Base-by-base conservation (phyloP, 2,113 vertebrate genomes). In the Cromileptes altivelis region DNA sequence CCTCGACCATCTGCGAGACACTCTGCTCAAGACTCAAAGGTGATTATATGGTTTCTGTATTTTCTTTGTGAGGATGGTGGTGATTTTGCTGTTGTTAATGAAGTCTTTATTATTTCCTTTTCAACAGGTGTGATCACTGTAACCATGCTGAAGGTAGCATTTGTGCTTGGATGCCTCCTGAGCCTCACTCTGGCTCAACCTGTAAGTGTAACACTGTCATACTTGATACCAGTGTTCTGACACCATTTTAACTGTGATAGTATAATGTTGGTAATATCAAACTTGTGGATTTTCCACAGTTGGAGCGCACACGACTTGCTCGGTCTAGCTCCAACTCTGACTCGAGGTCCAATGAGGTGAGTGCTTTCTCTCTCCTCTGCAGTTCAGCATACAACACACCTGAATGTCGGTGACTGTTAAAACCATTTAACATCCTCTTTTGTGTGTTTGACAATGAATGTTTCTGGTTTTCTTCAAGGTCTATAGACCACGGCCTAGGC, bases 61-160 rank as follows among this genome's bases (percentile, higher is more conserved):
- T 27, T 27, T 27, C 27, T 27, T 3, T 76, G 7, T 33, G 1
- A 17, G 12, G 7, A 30, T 52, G n/a, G 5, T 53, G 15, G 12
- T 25, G 2, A 40, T 19, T 50, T 45, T 58, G 0, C 18, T 70
- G 6, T 27, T 14, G 37, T 49, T 67, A 14, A 58, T 13, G 9
- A 45, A 2, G 1, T 37, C 18, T 49, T 53, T 45, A 3, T 74
- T 64, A 14, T 65, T 50, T 49, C 23, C 50, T 14, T 75, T 85
- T 42, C 8, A 50, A 40, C 57, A 88, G 85, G 14, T 81, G 2
- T 18, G 11, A 78, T 40, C 42, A 77, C 81, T 74, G 75, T 60
- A 69, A 85, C 47, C 84, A 93, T 89, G 85, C 93, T 95, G 91
- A 95, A 93, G 88, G 67, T 81, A 6, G 42, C 18, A 0, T 3